Conservation (phyloP, 2,113 vertebrate species). For the Hepsetus odoe region DNA sequence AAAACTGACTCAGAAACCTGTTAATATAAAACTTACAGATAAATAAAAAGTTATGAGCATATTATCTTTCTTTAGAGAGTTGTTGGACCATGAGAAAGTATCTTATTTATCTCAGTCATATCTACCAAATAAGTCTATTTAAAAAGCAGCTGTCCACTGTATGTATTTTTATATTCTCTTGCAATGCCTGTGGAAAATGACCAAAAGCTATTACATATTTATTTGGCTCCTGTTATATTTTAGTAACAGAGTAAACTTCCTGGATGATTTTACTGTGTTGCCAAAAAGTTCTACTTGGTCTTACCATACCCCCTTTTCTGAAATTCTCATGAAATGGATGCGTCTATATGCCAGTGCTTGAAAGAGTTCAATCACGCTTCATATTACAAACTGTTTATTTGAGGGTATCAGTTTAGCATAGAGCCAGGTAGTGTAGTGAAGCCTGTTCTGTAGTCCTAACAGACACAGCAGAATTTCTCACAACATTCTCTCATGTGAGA, state of each 20-base stretch:
- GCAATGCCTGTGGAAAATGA: neutral
- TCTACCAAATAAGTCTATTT: neutral
- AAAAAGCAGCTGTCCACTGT: neutral
- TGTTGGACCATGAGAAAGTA: neutral
- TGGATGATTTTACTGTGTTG: constrained; percentile 1
- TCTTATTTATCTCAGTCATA: neutral
- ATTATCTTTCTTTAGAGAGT: too few species aligned
- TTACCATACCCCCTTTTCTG: neutral
- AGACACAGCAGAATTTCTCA: constrained; percentile 7
- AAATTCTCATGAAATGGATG: neutral
- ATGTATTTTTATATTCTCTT: constrained; percentile 14
- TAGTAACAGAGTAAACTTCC: constrained; percentile 19
- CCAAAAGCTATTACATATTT: constrained; percentile 20
- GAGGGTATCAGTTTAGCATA: neutral
- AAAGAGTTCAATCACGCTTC: neutral
- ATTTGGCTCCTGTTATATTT: neutral
- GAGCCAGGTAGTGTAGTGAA: constrained; percentile 2
- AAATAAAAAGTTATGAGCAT: too few species aligned
- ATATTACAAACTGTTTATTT: constrained; percentile 4
- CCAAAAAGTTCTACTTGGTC: neutral
- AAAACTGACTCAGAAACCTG: too few species aligned
- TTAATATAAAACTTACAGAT: too few species aligned
- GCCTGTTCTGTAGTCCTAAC: neutral
- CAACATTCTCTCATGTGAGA: constrained; percentile 22
- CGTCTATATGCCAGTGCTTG: neutral